These are phyloP conservation scores for Argentina silus DNA, from an alignment of 2,797 vertebrate species.

Conservation along the genomic window DNA sequence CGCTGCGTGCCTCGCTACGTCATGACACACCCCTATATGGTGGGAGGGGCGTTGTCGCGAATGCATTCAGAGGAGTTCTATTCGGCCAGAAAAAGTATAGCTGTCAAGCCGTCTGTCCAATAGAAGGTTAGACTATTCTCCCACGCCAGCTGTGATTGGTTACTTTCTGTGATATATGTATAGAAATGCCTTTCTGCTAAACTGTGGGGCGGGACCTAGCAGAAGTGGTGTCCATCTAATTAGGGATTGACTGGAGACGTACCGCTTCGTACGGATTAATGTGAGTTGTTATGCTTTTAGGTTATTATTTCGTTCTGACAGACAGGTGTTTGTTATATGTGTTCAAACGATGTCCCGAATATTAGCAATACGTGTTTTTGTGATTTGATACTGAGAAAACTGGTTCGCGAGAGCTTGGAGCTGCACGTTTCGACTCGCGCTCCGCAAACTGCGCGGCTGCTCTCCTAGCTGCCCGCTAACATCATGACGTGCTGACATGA, in stretches of 20 bases:
- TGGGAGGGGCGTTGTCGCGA: constrained; percentile 40
- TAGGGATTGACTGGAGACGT: constrained; percentile 62
- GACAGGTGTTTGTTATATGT: not conserved
- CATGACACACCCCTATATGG: constrained; percentile 83
- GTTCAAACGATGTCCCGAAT: not conserved
- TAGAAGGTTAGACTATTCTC: constrained; percentile 31
- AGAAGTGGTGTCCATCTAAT: constrained; percentile 72
- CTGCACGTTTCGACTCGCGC: constrained; percentile 32
- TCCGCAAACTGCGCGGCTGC: constrained; percentile 16
- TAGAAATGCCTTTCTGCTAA: constrained; percentile 71
- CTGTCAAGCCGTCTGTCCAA: constrained; percentile 61
- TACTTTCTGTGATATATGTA: constrained; percentile 62
- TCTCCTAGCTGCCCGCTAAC: constrained; percentile 45
- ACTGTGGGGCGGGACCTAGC: constrained; percentile 68
- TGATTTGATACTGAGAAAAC: constrained; percentile 27
- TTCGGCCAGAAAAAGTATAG: constrained; percentile 44
- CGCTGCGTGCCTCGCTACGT: constrained; percentile 60
- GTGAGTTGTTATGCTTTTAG: constrained; percentile 63
- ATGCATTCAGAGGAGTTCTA: constrained; percentile 41
- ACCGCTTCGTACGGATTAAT: constrained; percentile 66
- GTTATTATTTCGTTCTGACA: not conserved
- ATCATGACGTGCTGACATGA: constrained; percentile 52
- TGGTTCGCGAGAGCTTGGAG: constrained; percentile 49
- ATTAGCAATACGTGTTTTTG: not conserved
- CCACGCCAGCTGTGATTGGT: constrained; percentile 68